Evolutionary conservation across 2,113 vertebrate genomes (phyloP).

Genomic region (Anser cygnoides): DNA sequence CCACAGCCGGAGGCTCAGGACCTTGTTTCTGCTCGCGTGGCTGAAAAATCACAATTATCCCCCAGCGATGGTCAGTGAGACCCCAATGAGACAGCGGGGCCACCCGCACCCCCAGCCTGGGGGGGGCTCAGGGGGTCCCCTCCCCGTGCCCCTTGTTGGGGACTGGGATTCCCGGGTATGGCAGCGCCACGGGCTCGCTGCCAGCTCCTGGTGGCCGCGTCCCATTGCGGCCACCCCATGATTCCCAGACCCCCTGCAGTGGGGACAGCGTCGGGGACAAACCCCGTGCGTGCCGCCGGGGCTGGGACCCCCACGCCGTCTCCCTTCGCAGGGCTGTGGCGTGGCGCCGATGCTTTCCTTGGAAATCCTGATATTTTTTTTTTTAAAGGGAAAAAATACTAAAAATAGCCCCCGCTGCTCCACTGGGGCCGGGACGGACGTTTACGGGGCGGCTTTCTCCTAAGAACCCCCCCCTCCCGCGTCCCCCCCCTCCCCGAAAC

Average conservation of each 20-base stretch:
- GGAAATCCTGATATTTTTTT: neutral
- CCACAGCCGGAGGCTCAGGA: neutral
- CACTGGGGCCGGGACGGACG: neutral
- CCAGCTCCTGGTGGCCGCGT: neutral
- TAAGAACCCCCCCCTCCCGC: neutral
- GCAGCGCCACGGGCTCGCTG: neutral
- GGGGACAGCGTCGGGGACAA: neutral
- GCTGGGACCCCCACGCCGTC: neutral
- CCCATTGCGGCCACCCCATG: no score
- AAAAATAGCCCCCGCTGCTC: neutral
- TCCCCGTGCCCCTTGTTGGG: neutral
- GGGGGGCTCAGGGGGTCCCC: no score
- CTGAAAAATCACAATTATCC: neutral
- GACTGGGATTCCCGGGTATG: neutral
- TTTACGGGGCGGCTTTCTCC: neutral
- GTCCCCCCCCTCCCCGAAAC: neutral
- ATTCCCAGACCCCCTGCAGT: neutral
- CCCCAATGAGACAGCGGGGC: neutral
- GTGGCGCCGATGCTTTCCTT: neutral
- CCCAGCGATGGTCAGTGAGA: neutral
- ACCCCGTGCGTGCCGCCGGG: neutral
- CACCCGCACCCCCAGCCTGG: neutral
- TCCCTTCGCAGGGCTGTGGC: neutral
- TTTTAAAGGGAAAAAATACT: neutral
- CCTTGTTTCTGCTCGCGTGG: neutral